These are phyloP conservation scores for Amphiprion percula DNA, from an alignment of 2,113 vertebrate species.

Conservation along the genomic window DNA sequence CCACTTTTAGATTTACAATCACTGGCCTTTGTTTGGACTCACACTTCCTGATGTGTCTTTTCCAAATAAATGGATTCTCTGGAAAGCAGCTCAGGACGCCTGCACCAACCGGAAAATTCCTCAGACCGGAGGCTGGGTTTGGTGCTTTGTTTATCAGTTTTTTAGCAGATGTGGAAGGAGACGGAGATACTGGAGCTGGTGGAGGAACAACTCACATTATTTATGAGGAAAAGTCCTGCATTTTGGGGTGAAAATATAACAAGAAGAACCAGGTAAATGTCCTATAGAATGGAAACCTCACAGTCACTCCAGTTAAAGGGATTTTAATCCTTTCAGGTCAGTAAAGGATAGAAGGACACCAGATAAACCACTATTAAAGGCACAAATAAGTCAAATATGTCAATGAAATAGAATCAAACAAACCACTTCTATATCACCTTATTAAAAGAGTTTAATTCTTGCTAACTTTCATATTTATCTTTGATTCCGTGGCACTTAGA, in stretches of 20 bases:
- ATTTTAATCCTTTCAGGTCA: neutral
- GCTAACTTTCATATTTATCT: too few species aligned
- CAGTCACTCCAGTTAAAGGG: neutral
- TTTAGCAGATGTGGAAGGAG: conserved; percentile 61
- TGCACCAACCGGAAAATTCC: conserved; percentile 67
- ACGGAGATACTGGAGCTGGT: conserved; percentile 9
- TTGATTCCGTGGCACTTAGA: too few species aligned
- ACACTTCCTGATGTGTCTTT: conserved; percentile 80
- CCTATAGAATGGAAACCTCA: neutral
- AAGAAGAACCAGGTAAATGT: conserved; percentile 1
- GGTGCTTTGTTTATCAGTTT: conserved; percentile 40
- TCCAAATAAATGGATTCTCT: conserved; percentile 80
- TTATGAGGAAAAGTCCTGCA: conserved; percentile 25
- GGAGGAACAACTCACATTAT: neutral
- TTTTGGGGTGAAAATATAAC: neutral
- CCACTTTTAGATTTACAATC: conserved; percentile 72
- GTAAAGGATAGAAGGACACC: neutral
- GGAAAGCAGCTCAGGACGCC: conserved; percentile 59
- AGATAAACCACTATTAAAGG: too few species aligned
- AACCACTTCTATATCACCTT: too few species aligned
- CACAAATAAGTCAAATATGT: too few species aligned
- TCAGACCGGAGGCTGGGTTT: conserved; percentile 22
- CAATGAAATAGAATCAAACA: too few species aligned
- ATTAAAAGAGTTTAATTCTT: too few species aligned
- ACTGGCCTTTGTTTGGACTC: conserved; percentile 78